Evolutionary conservation across 2,113 vertebrate genomes (phyloP).

Genomic region (Chaenogobius annularis): DNA sequence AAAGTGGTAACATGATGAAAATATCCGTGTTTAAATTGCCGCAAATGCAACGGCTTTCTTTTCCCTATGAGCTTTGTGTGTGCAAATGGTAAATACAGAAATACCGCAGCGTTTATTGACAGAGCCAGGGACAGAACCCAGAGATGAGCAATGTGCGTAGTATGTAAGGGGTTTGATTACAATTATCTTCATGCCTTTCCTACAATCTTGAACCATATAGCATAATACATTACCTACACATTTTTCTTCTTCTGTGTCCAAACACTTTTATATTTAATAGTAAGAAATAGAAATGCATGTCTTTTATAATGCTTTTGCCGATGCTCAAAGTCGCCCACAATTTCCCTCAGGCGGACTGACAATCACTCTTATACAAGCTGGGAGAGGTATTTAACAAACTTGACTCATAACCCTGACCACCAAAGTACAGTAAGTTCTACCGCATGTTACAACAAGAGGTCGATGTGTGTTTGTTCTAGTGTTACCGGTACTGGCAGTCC

Average conservation of each 20-base stretch:
- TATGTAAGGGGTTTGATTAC: no score
- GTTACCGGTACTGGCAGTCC: conserved; percentile 17
- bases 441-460: not conserved
- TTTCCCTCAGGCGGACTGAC: not conserved
- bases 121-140: no score
- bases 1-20: no score
- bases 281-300: not conserved
- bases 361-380: not conserved
- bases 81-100: no score
- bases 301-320: not conserved
- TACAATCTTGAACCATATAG: not conserved
- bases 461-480: conserved; percentile 15
- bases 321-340: not conserved
- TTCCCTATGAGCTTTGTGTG: no score
- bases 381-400: not conserved
- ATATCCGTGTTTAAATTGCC: no score
- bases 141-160: no score
- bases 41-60: no score
- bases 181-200: no score
- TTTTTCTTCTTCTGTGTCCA: no score
- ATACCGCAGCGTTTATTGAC: no score
- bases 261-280: not conserved
- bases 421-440: not conserved
- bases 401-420: not conserved
- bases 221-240: not conserved